Conservation (phyloP, 35 echinoderm and acorn worm species). For the Hemicentrotus pulcherrimus region DNA sequence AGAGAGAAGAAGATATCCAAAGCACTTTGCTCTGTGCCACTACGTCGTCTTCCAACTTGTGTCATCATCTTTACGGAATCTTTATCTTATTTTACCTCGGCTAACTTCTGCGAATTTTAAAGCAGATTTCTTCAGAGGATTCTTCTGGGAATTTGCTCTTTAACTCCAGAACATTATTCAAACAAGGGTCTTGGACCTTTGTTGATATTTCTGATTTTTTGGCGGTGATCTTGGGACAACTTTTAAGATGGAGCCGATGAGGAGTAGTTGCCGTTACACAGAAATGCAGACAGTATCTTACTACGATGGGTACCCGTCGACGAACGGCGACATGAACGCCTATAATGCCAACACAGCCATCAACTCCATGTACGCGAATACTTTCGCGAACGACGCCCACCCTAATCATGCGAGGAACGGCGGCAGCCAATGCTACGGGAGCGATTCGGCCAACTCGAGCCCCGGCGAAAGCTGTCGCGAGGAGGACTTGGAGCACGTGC, state of each 20-base stretch:
- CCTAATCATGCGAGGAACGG: conserved; percentile 44
- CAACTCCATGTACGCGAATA: conserved; percentile 66
- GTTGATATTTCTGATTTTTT: not conserved
- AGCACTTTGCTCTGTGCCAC: not conserved
- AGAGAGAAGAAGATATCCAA: not conserved
- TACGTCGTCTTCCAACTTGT: not conserved
- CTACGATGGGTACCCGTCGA: conserved; percentile 72
- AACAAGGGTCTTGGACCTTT: not conserved
- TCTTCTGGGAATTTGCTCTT: not conserved
- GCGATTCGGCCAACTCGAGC: conserved; percentile 60
- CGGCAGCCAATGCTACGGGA: conserved; percentile 76
- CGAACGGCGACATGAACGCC: conserved; percentile 72
- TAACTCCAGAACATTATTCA: not conserved
- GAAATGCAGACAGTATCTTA: conserved; percentile 89
- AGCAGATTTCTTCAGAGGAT: not conserved
- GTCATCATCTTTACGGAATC: not conserved
- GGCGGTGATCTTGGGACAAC: not conserved
- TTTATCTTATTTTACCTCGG: not conserved
- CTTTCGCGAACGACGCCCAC: conserved; percentile 67
- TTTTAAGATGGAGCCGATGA: conserved; percentile 74
- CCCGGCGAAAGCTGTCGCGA: conserved; percentile 76
- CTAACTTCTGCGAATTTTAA: not conserved
- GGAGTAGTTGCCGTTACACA: conserved; percentile 94
- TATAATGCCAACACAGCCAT: conserved; percentile 71
- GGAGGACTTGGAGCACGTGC: conserved; percentile 93